Conservation (phyloP, 2,797 vertebrate genomes). For the Salmo trutta region DNA sequence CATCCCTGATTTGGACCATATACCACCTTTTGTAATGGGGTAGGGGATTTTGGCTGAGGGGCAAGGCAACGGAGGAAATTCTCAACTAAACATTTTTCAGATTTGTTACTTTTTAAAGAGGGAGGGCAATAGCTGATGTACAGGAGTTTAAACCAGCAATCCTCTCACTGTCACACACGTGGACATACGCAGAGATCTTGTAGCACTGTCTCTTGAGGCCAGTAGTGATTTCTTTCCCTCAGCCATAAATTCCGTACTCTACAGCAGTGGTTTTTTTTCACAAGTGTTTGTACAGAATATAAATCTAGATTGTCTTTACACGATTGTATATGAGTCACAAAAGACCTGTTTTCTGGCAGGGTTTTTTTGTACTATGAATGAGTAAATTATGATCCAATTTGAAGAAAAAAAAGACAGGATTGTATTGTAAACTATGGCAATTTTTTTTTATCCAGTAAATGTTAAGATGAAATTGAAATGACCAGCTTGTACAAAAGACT, state of each 20-base stretch:
- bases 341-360: conserved; percentile 92
- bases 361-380: conserved; percentile 90
- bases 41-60: conserved; percentile 53
- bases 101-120: conserved; percentile 52
- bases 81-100: conserved; percentile 45
- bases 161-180: conserved; percentile 60
- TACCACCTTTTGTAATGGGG: conserved; percentile 41
- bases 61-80: conserved; percentile 43
- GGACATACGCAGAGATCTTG: conserved; percentile 84
- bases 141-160: conserved; percentile 71
- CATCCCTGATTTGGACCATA: conserved; percentile 26
- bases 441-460: conserved; percentile 84
- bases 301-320: conserved; percentile 93
- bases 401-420: conserved; percentile 79
- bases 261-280: conserved; percentile 84
- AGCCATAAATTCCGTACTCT: conserved; percentile 81
- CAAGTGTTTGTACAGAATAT: conserved; percentile 90
- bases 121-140: conserved; percentile 61
- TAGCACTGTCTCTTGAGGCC: conserved; percentile 91
- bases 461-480: conserved; percentile 79
- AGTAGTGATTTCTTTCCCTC: conserved; percentile 84
- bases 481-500: conserved; percentile 89
- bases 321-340: conserved; percentile 98
- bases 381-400: conserved; percentile 87
- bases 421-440: conserved; percentile 97